These are phyloP conservation scores for Ruditapes philippinarum DNA, from an alignment of 1,140 invertebrate genomes.

Conservation along the genomic window DNA sequence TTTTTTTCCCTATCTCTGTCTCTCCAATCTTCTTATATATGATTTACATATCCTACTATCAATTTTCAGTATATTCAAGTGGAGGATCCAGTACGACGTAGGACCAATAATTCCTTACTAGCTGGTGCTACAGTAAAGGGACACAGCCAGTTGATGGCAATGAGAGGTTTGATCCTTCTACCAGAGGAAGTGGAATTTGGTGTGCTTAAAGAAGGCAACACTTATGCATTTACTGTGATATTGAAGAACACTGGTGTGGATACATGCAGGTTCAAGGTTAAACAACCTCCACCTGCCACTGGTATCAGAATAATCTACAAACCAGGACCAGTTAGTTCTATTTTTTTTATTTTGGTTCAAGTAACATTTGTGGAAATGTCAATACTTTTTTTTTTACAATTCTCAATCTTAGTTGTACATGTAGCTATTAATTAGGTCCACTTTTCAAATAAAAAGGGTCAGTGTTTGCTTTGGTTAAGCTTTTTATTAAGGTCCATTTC, in stretches of 20 bases:
- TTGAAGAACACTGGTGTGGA: slow-evolving; percentile 86
- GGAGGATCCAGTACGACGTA: slow-evolving; percentile 85
- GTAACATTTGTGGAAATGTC: too few relatives aligned
- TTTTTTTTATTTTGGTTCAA: too few relatives aligned
- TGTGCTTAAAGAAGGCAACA: slow-evolving; percentile 84
- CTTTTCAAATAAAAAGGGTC: too few relatives aligned
- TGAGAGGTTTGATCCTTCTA: slow-evolving; percentile 83
- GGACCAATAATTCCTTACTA: slow-evolving; percentile 80
- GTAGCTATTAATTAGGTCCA: too few relatives aligned
- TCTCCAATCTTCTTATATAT: too few relatives aligned
- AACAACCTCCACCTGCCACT: slow-evolving; percentile 85
- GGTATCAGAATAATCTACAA: slow-evolving; percentile 84
- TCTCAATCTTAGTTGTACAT: too few relatives aligned
- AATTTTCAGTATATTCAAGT: slow-evolving; percentile 80
- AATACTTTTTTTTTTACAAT: too few relatives aligned
- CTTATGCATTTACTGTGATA: slow-evolving; percentile 81
- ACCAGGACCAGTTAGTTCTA: slow-evolving; percentile 84
- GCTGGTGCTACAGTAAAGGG: slow-evolving; percentile 81
- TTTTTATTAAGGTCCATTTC: too few relatives aligned
- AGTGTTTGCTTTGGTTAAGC: too few relatives aligned
- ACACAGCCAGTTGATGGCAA: slow-evolving; percentile 72
- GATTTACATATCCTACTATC: too few relatives aligned
- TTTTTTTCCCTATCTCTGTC: too few relatives aligned
- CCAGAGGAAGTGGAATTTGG: slow-evolving; percentile 86
- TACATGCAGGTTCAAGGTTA: slow-evolving; percentile 85